A percentile compares a stretch with the other conserved stretches of the same genome.
phyloP scores from a whole-genome alignment of 2,888 invertebrate species.

The Cantharis rufa region DNA sequence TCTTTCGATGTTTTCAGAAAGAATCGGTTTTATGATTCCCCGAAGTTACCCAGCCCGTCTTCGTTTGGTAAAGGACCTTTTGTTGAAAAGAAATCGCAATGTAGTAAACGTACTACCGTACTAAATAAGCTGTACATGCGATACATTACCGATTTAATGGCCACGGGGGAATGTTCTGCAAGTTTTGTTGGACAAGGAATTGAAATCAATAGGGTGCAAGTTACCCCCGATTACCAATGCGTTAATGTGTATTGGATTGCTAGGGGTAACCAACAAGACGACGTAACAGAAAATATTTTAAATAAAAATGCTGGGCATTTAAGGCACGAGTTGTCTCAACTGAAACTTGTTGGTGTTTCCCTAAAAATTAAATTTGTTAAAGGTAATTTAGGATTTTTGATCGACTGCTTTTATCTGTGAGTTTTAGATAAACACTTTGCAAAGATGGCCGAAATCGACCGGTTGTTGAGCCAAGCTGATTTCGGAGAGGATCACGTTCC shows the following conservation, averaged over 20 bases:
- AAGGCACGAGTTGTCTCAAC: slow-evolving; percentile 73
- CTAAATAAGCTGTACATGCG: slow-evolving; percentile 83
- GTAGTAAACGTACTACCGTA: slow-evolving; percentile 65
- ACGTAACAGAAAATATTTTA: slow-evolving; percentile 60
- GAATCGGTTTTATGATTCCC: slow-evolving; percentile 42
- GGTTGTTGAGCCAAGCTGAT: slow-evolving; percentile 64
- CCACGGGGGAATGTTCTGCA: slow-evolving; percentile 68
- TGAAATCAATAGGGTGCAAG: slow-evolving; percentile 72
- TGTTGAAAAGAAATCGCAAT: slow-evolving; percentile 60
- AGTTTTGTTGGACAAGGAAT: slow-evolving; percentile 68
- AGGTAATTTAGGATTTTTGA: slow-evolving; percentile 52
- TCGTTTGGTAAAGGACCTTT: slow-evolving; percentile 52
- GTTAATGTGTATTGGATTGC: slow-evolving; percentile 77
- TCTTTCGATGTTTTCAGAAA: slow-evolving; percentile 36
- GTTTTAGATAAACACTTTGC: slow-evolving; percentile 63
- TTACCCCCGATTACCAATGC: slow-evolving; percentile 67
- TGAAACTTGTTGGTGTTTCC: slow-evolving; percentile 75
- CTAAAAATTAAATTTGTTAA: slow-evolving; percentile 75
- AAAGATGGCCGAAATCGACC: slow-evolving; percentile 63
- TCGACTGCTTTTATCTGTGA: background rate
- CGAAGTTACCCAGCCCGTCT: slow-evolving; percentile 39
- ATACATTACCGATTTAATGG: slow-evolving; percentile 77
- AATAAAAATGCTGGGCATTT: slow-evolving; percentile 63
- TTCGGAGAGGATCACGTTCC: slow-evolving; percentile 69
- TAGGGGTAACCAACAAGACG: slow-evolving; percentile 59